These are phyloP conservation scores for Bombylius major DNA, from an alignment of 2,888 invertebrate genomes.

Conservation along the genomic window DNA sequence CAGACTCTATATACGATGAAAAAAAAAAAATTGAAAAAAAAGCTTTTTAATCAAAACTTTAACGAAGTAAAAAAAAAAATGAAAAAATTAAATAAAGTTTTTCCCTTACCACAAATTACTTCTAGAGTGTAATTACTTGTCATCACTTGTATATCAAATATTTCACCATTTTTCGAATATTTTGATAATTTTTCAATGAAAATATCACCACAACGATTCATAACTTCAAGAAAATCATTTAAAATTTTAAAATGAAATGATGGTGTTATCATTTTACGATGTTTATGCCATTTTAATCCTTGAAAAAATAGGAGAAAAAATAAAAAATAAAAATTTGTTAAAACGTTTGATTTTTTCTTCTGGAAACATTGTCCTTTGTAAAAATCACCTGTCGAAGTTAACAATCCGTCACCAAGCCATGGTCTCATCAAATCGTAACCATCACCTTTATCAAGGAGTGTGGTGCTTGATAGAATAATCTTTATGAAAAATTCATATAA, in stretches of 20 bases:
- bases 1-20: background rate
- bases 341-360: background rate
- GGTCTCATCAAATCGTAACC: constrained; percentile 33
- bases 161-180: constrained; percentile 21
- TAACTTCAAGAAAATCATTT: constrained; percentile 37
- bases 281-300: constrained; percentile 36
- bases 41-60: too few relatives aligned
- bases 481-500: constrained; percentile 5
- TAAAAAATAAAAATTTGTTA: background rate
- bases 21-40: too few relatives aligned
- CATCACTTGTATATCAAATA: constrained; percentile 41
- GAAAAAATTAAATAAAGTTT: too few relatives aligned
- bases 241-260: constrained; percentile 42
- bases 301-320: background rate
- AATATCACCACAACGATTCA: constrained; percentile 38
- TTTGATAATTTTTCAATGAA: constrained; percentile 31
- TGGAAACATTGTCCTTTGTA: too few relatives aligned
- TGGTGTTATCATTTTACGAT: constrained; percentile 42
- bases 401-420: constrained; percentile 39
- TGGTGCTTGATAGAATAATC: constrained; percentile 30
- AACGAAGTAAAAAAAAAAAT: background rate
- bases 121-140: constrained; percentile 39
- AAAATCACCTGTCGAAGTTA: constrained; percentile 34
- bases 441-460: constrained; percentile 36
- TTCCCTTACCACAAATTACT: constrained; percentile 36